These are phyloP conservation scores for Isaurus tuberculatus DNA, from an alignment of 92 coral and sea anemone genomes.

Conservation along the genomic window DNA sequence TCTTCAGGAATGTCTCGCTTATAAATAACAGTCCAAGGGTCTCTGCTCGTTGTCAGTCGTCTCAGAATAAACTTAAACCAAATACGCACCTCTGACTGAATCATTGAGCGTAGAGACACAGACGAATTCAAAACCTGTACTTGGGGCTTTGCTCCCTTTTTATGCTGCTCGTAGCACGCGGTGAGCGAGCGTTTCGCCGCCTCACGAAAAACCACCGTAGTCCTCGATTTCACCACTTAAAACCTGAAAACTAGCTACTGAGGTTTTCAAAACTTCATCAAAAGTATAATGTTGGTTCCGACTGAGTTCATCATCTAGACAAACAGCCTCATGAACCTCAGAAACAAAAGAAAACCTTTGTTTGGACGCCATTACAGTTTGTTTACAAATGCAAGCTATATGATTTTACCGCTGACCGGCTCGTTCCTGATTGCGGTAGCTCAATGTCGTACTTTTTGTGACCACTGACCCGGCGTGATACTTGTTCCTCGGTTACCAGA, in stretches of 20 bases:
- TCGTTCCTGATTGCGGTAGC: slow-evolving; percentile 3
- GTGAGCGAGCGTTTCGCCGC: slow-evolving; percentile 35
- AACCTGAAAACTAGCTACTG: slow-evolving; percentile 43
- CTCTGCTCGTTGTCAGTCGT: slow-evolving; percentile 54
- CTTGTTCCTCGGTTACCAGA: no score
- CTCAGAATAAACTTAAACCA: slow-evolving; percentile 65
- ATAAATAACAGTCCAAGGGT: slow-evolving; percentile 73
- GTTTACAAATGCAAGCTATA: slow-evolving; percentile 6
- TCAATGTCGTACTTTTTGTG: slow-evolving; percentile 13
- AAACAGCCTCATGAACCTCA: no score
- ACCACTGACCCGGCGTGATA: slow-evolving; percentile 1
- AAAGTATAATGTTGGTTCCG: background rate
- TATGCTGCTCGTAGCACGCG: slow-evolving; percentile 46
- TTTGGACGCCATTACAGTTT: background rate
- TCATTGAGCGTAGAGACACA: slow-evolving; percentile 53
- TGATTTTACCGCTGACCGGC: slow-evolving; percentile 3
- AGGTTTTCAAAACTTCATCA: slow-evolving; percentile 30
- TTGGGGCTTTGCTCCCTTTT: slow-evolving; percentile 39
- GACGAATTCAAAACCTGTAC: slow-evolving; percentile 48
- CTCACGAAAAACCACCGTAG: slow-evolving; percentile 39
- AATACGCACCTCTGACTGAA: slow-evolving; percentile 48
- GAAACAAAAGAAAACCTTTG: background rate
- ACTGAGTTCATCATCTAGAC: no score
- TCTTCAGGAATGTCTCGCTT: slow-evolving; percentile 69
- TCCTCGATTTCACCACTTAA: slow-evolving; percentile 41